A percentile compares a stretch with the other conserved stretches of the same genome.
Conservation (phyloP, 2,113 vertebrate species). For the Anoplopoma fimbria region DNA sequence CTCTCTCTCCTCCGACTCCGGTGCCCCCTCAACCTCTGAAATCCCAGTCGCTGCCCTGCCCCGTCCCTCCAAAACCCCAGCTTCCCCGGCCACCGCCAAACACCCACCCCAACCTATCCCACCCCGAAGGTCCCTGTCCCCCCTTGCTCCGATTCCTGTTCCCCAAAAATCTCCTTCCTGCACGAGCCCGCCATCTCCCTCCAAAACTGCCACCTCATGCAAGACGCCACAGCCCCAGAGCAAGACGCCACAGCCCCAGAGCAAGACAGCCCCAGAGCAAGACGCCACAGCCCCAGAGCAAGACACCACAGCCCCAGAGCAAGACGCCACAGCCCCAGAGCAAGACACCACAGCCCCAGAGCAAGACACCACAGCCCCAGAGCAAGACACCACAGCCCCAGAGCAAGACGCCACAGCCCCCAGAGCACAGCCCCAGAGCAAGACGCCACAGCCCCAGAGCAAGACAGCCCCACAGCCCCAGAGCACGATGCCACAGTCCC, state of each 20-base stretch:
- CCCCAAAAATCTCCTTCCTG: constrained; percentile 21
- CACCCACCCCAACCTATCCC: constrained; percentile 62
- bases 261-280: too few relatives aligned
- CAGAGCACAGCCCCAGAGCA: too few relatives aligned
- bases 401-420: constrained; percentile 21
- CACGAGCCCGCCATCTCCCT: background rate
- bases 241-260: constrained; percentile 7
- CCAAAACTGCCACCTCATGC: constrained; percentile 41
- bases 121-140: constrained; percentile 55
- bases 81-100: constrained; percentile 35
- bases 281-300: too few relatives aligned
- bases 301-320: too few relatives aligned
- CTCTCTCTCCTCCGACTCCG: constrained; percentile 61
- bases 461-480: too few relatives aligned
- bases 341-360: constrained; percentile 8
- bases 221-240: constrained; percentile 14
- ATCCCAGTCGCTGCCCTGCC: constrained; percentile 36
- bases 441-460: constrained; percentile 9
- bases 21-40: constrained; percentile 65
- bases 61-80: constrained; percentile 57
- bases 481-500: constrained; percentile 19
- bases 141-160: constrained; percentile 38
- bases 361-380: constrained; percentile 4
- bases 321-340: too few relatives aligned
- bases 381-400: constrained; percentile 10